These are phyloP conservation scores for Siniperca chuatsi DNA, from an alignment of 2,113 vertebrate species.

Conservation along the genomic window DNA sequence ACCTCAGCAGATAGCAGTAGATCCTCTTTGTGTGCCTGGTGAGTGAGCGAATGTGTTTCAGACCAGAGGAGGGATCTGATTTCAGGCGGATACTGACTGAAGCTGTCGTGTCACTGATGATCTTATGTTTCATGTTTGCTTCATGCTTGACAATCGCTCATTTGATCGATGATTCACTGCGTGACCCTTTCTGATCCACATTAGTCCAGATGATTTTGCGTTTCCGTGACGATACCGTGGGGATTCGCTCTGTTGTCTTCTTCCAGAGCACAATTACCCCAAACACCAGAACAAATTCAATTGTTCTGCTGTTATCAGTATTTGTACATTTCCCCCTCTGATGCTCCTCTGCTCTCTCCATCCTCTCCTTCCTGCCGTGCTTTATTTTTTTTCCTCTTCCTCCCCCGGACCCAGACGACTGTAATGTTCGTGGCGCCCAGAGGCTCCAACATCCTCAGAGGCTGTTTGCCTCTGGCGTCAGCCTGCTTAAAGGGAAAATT, in stretches of 20 bases:
- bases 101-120: neutral
- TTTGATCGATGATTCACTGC: neutral
- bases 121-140: neutral
- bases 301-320: slow-evolving; percentile 24
- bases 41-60: neutral
- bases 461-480: neutral
- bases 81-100: neutral
- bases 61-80: neutral
- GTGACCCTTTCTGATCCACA: neutral
- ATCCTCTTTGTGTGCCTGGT: no score
- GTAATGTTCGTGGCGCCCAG: slow-evolving; percentile 36
- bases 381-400: neutral
- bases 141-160: neutral
- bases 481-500: neutral
- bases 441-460: slow-evolving; percentile 2
- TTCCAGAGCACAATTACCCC: neutral
- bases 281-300: slow-evolving; percentile 33
- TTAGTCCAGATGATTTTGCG: neutral
- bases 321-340: neutral
- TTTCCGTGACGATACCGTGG: neutral
- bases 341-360: neutral
- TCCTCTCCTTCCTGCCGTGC: neutral
- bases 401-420: slow-evolving; percentile 13
- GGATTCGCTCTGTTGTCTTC: neutral
- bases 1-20: neutral